Evolutionary conservation across 1,140 invertebrate genomes (phyloP).

Genomic region (Drosophila albomicans): DNA sequence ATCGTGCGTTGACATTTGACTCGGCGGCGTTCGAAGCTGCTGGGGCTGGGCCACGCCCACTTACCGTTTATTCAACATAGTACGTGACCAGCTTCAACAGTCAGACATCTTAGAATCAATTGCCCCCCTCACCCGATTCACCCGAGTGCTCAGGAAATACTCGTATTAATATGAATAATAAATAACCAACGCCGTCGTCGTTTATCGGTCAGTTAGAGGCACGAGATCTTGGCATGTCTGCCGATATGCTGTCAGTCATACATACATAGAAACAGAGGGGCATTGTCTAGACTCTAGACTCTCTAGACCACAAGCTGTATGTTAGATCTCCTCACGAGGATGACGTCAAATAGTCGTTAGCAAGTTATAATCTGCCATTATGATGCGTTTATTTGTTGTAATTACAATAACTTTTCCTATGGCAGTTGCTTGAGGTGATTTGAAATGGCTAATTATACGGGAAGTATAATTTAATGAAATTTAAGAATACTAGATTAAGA

Average conservation of each 20-base stretch:
- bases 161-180: conserved; percentile 39
- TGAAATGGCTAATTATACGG: conserved; percentile 17
- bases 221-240: conserved; percentile 49
- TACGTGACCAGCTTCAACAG: conserved; percentile 43
- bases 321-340: conserved; percentile 13
- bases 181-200: conserved; percentile 20
- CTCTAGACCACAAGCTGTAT: conserved; percentile 9
- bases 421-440: background rate
- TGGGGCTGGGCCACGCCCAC: conserved; percentile 34
- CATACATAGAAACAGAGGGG: background rate
- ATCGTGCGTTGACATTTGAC: conserved; percentile 51
- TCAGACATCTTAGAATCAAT: conserved; percentile 35
- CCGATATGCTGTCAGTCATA: conserved; percentile 45
- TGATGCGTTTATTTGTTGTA: conserved; percentile 40
- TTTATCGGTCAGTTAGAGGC: conserved; percentile 45
- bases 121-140: background rate
- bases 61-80: conserved; percentile 25
- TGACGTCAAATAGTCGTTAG: conserved; percentile 42
- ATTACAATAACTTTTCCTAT: conserved; percentile 32
- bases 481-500: background rate
- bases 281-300: conserved; percentile 28
- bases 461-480: conserved; percentile 1
- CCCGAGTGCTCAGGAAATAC: conserved; percentile 8
- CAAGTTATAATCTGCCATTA: conserved; percentile 21
- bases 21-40: conserved; percentile 13